A percentile compares a stretch with the other conserved stretches of the same genome.
Conservation (phyloP, 2,797 vertebrate genomes). For the Sylvilagus floridanus region DNA sequence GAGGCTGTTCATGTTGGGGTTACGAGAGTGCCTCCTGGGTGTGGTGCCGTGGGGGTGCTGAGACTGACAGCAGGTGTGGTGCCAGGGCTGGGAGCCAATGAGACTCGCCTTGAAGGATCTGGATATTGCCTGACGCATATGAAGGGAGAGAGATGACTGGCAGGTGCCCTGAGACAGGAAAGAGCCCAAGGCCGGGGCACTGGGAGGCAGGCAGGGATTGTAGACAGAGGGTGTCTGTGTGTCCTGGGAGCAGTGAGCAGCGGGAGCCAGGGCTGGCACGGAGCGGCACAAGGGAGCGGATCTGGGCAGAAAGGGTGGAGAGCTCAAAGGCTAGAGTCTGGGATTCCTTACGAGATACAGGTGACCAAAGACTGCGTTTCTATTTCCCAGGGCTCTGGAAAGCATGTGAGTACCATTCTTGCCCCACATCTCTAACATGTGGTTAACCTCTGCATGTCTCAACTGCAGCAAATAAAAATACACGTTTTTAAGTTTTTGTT, state of each 20-base stretch:
- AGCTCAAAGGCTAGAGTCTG: background rate
- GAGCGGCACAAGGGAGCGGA: background rate
- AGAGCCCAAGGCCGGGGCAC: background rate
- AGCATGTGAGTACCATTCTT: background rate
- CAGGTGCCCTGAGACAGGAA: too few species aligned
- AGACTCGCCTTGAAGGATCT: background rate
- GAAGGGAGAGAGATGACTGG: background rate
- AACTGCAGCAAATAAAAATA: background rate
- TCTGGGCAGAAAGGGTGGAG: background rate
- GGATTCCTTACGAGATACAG: background rate
- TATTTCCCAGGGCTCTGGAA: background rate
- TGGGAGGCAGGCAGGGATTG: background rate
- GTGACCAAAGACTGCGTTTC: background rate
- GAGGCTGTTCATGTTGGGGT: accelerated
- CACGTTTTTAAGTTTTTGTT: too few species aligned
- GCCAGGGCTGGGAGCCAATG: background rate
- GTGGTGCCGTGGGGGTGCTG: accelerated
- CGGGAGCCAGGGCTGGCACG: background rate
- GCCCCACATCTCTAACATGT: background rate
- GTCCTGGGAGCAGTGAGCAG: background rate
- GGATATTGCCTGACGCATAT: background rate
- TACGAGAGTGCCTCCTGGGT: background rate
- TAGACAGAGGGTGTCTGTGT: background rate
- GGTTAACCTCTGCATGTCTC: constrained; percentile 15
- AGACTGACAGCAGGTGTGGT: background rate